Evolutionary conservation across 2,113 vertebrate species (phyloP), one percentile per base, ranked within the genome.

Genomic region (Stegastes partitus): DNA sequence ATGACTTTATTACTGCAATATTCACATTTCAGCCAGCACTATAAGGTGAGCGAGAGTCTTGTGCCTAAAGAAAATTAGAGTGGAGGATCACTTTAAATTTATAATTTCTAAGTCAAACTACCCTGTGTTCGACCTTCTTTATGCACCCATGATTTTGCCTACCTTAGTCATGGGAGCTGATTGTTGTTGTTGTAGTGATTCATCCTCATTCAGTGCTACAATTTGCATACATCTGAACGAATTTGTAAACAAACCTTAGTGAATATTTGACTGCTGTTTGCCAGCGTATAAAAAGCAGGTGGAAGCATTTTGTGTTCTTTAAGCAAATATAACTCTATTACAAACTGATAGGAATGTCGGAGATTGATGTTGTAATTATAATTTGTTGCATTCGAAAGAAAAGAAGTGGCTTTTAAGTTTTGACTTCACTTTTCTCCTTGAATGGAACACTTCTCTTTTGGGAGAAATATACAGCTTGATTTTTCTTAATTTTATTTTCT

Each of bases 1-100:
- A 83, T 74, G 9, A 14, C 42, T 59, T 58, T 44, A 55, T 57
- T 62, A 44, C 37, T 3, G 3, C 19, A 56, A 39, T 18, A 37
- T 56, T 66, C 10, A 47, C 55, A 37, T 56, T 50, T 3, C 18
- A 56, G 8, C 15, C 79, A 71, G 76, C 76, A 80, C 47, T 90
- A 68, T 80, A 74, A 81, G 44, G 19, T 72, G 1, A 47, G 81
- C 57, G 37, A 42, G 50, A 10, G 58, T 63, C 66, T 68, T 22
- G 58, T 23, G n/a, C 34, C 51, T 18, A 54, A 11, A 63, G 22
- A 55, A 4, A 50, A 72, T 70, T 53, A 39, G 2, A 22, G 9
- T 69, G 28, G 5, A 34, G 4, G 12, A 50, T 69, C 44, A 56
- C 56, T 79, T 76, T 58, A 61, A 65, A 78, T 69, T 1, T 64